These are phyloP conservation scores for Gobionotothen gibberifrons DNA, from an alignment of 2,797 vertebrate species.

Conservation along the genomic window DNA sequence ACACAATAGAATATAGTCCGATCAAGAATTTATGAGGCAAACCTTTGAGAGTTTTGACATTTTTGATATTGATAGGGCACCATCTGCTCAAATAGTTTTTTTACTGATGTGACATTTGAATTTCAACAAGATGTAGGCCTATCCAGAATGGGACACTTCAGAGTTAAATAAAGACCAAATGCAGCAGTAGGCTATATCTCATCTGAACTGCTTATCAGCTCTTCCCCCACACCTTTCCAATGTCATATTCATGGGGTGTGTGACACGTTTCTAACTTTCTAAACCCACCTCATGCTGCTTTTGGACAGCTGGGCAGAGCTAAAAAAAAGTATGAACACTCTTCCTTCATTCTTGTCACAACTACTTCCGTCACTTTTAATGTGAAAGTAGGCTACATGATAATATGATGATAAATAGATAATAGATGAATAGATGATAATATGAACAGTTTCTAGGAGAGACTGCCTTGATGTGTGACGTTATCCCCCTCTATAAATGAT, in stretches of 20 bases:
- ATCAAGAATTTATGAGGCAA: neutral
- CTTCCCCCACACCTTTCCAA: too few relatives aligned
- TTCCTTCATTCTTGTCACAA: neutral
- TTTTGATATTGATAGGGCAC: neutral
- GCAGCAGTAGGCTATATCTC: too few relatives aligned
- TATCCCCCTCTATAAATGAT: neutral
- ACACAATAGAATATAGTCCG: neutral
- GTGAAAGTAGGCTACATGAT: too few relatives aligned
- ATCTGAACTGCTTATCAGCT: too few relatives aligned
- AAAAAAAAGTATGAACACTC: neutral
- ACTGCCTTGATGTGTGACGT: neutral
- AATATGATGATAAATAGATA: too few relatives aligned
- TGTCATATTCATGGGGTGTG: too few relatives aligned
- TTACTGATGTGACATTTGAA: too few relatives aligned
- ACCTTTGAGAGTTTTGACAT: neutral
- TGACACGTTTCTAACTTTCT: neutral
- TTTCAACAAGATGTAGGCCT: too few relatives aligned
- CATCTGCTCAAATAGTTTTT: neutral
- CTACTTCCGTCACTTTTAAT: neutral
- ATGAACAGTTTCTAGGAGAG: neutral
- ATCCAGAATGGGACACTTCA: too few relatives aligned
- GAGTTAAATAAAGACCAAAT: too few relatives aligned
- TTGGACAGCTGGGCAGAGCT: neutral
- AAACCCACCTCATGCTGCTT: too few relatives aligned
- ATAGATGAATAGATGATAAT: too few relatives aligned